A percentile compares a stretch with the other conserved stretches of the same genome.
Conservation (phyloP, 1,140 invertebrate species). For the Zaprionus camerounensis region DNA sequence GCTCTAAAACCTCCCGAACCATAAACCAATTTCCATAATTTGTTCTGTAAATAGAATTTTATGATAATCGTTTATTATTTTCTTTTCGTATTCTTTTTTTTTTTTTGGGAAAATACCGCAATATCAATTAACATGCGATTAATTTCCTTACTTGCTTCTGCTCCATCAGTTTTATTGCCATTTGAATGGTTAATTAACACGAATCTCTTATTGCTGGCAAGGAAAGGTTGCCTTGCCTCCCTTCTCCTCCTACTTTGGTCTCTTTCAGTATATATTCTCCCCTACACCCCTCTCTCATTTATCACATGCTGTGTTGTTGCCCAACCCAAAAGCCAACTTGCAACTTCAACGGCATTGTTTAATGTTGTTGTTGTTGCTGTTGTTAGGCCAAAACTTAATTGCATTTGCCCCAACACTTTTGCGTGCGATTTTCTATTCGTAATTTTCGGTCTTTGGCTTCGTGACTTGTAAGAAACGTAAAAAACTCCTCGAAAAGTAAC, state of each 20-base stretch:
- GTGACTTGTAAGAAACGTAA: constrained; percentile 32
- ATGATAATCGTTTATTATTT: constrained; percentile 3
- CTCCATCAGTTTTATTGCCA: neutral
- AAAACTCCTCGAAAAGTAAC: constrained; percentile 11
- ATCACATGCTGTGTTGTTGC: neutral
- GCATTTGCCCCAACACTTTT: constrained; percentile 34
- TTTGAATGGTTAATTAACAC: constrained; percentile 13
- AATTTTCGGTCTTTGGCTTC: constrained; percentile 28
- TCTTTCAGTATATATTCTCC: neutral
- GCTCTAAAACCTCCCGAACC: neutral
- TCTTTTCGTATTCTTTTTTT: neutral
- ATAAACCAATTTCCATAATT: constrained; percentile 3
- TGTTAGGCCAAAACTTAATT: constrained; percentile 40
- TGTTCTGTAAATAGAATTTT: constrained; percentile 8
- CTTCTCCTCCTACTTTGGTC: neutral
- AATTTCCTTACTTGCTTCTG: neutral
- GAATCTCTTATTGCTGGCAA: neutral
- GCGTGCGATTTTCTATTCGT: constrained; percentile 36
- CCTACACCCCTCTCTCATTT: neutral
- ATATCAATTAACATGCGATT: constrained; percentile 12
- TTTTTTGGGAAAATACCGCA: neutral
- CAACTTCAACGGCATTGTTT: constrained; percentile 44
- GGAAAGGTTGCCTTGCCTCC: neutral
- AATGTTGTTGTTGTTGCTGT: neutral
- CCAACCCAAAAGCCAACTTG: constrained; percentile 2